Evolutionary conservation across 30 jellyfish, hydroid and myxozoan genomes (phyloP), one percentile per base, ranked within the genome.

Genomic region (Aurelia sp.): DNA sequence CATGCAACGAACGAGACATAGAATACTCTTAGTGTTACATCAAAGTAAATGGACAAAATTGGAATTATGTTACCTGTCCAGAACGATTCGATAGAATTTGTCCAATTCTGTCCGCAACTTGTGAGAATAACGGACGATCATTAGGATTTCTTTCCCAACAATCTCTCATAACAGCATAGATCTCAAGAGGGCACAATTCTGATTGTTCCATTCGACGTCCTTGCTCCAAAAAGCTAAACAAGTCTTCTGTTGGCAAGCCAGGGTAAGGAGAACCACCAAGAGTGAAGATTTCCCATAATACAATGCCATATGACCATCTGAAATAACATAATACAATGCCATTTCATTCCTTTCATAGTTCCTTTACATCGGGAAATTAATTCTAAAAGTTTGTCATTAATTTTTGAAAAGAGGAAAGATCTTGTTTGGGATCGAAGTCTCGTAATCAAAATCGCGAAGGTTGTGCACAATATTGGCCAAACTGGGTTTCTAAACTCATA

Each of bases 261-360:
- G 99, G 99, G 67, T 95, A 95, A 0, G 99, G 99, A 12, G 99
- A 95, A 8, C 99, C 97, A 21, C 99, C 99, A 72, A 95, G 91
- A 20, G 99, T 95, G 79, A 85, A 89, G 17, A 76, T 79, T 71
- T 95, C 99, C 99, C 99, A 95, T 62, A 95, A 63, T 6, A 95
- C 88, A 81, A 95, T 90, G 51, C 99, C 99, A 75, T 41, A 95
- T 3, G 99, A 95, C 99, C 99, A 95, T 19, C 99, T 95, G 81
- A n/a, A 73, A 76, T 12, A 3, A 40, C 19, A 44, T 7, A 44
- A 44, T n/a, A n/a, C n/a, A 44, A 12, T 6, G 55, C 8, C 16
- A 7, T 44, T 44, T 9, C 10, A 44, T 1, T 10, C 2, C 33
- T 27, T 27, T 2, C 33, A 27, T 27, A 27, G 33, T 27, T 27